phyloP scores from a whole-genome alignment of 1,140 invertebrate genomes.

The Agrilus planipennis region DNA sequence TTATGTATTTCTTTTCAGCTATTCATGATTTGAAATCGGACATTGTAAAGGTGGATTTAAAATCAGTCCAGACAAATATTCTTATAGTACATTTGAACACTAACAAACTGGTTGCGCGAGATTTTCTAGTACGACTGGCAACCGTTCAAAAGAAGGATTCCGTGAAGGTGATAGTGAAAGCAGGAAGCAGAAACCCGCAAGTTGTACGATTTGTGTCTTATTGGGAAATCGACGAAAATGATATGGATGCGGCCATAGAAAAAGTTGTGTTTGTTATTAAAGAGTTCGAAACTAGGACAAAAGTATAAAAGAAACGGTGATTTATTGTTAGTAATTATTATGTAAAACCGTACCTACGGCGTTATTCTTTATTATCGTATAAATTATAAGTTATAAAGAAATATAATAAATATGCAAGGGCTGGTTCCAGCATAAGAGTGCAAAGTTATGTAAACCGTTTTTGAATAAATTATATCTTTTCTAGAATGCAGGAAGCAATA shows the following conservation, averaged over 20 bases:
- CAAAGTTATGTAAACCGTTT: no score
- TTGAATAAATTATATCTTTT: no score
- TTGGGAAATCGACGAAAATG: conserved; percentile 50
- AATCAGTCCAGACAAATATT: conserved; percentile 65
- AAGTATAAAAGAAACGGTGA: no score
- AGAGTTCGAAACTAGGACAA: no score
- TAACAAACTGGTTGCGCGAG: conserved; percentile 35
- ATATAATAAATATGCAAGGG: no score
- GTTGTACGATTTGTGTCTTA: conserved; percentile 53
- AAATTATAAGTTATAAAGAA: no score
- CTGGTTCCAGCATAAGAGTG: no score
- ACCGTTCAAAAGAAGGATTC: conserved; percentile 42
- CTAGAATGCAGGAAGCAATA: no score
- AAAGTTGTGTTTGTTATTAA: conserved; percentile 51
- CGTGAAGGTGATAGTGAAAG: conserved; percentile 41
- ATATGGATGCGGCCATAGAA: conserved; percentile 47
- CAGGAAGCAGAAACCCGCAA: conserved; percentile 39
- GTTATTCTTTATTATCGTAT: no score
- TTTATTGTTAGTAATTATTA: no score
- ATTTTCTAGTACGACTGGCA: conserved; percentile 46
- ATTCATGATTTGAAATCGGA: conserved; percentile 44
- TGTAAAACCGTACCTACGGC: no score
- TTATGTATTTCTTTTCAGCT: conserved; percentile 36
- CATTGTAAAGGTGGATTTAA: conserved; percentile 46
- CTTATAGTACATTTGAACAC: conserved; percentile 50